Evolutionary conservation across 2,113 vertebrate species (phyloP), one percentile per base, ranked within the genome.

Genomic region (Nycticryphes semicollaris): DNA sequence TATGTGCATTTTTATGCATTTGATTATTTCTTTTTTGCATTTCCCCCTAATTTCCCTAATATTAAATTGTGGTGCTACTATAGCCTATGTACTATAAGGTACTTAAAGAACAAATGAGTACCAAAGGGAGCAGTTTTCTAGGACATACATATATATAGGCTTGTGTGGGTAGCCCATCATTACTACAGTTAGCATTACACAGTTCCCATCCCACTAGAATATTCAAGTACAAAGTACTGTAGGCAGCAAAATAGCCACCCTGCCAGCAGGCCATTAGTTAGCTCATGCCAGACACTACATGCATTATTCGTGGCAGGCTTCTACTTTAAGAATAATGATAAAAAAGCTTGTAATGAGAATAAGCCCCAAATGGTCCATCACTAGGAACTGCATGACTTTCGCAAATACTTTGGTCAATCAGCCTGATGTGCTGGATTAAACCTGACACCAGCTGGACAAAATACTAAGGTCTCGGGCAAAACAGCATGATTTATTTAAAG

Each of bases 261-360:
- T 78, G 62, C 87, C 87, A 91, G 74, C 70, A 85, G 84, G 51
- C 85, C 75, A 96, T 97, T 97, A 97, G 87, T 97, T 95, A 96
- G 96, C 94, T 97, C 89, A 95, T 45, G 85, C 95, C 96, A 96
- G 97, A 98, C 97, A 96, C 94, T 27, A 88, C 96, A 97, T 98
- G 97, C 88, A 97, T 98, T 97, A 97, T 97, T 93, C 37, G 68
- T 97, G 95, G 95, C 97, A 97, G 97, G 93, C 85, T 94, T 78
- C 96, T 97, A 96, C 97, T 97, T 94, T 64, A 96, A 97, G 97
- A 97, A 97, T 96, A 96, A 96, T 96, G 97, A 97, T 97, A 91
- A 98, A 97, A 97, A 94, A 67, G 78, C 86, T 96, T 96, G 94
- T 97, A 94, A 92, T 94, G 84, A 96, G 94, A 95, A 97, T 91